Evolutionary conservation across 2,797 vertebrate genomes (phyloP).

Genomic region (Chiloscyllium punctatum): DNA sequence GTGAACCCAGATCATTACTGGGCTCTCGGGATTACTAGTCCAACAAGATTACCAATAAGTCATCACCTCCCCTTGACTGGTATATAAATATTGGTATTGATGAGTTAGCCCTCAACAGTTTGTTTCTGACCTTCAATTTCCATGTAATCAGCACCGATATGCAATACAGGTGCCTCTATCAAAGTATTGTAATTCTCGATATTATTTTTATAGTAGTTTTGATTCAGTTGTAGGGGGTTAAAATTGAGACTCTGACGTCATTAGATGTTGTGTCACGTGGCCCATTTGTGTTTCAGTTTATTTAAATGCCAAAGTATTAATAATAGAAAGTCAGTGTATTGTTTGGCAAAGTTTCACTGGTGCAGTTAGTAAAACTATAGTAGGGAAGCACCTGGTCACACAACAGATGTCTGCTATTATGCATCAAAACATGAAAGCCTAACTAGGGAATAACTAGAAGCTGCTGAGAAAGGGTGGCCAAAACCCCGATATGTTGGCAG

Average conservation of each 20-base stretch:
- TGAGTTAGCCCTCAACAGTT: too few species aligned
- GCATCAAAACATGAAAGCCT: background rate
- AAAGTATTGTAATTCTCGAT: background rate
- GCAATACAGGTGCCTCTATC: background rate
- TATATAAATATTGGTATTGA: background rate
- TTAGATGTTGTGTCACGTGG: background rate
- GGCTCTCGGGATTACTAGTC: too few species aligned
- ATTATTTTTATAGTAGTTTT: background rate
- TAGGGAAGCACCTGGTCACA: background rate
- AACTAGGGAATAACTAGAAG: background rate
- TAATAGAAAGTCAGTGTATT: background rate
- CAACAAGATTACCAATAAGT: too few species aligned
- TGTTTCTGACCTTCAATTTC: background rate
- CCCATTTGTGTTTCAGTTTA: background rate
- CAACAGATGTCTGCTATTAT: background rate
- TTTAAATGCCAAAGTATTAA: background rate
- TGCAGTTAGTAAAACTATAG: background rate
- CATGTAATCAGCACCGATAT: background rate
- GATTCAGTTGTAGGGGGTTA: background rate
- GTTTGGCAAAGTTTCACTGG: constrained; percentile 19
- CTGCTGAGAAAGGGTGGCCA: background rate
- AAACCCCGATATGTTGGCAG: background rate
- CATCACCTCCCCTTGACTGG: too few species aligned
- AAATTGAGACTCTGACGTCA: background rate
- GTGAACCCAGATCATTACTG: too few species aligned